Evolutionary conservation across 2,888 invertebrate species (phyloP).

Genomic region (Drosophila bunnanda): DNA sequence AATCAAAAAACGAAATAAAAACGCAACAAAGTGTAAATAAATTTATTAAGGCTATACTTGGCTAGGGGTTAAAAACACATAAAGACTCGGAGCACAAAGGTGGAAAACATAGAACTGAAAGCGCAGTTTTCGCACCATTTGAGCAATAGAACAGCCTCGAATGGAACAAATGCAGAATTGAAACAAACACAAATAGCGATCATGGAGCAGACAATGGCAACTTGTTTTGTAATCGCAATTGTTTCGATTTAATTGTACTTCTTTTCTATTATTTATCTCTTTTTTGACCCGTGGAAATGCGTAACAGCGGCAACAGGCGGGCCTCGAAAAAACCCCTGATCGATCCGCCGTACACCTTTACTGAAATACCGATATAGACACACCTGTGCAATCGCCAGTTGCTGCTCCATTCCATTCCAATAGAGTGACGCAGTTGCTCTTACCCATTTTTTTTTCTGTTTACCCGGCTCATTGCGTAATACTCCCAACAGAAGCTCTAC

Average conservation of each 20-base stretch:
- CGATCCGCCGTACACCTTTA: slow-evolving; percentile 6
- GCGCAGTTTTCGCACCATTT: slow-evolving; percentile 71
- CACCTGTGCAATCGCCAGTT: slow-evolving; percentile 67
- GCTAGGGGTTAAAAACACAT: slow-evolving; percentile 40
- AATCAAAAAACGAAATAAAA: slow-evolving; percentile 48
- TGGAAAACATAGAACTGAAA: slow-evolving; percentile 45
- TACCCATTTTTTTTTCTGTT: slow-evolving; percentile 36
- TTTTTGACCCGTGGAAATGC: slow-evolving; percentile 33
- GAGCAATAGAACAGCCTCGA: slow-evolving; percentile 31
- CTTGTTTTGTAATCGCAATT: slow-evolving; percentile 63
- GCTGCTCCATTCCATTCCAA: slow-evolving; percentile 39
- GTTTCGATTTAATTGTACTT: slow-evolving; percentile 62
- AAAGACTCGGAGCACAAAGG: slow-evolving; percentile 21
- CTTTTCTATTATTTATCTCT: slow-evolving; percentile 32
- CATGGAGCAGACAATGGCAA: slow-evolving; percentile 58
- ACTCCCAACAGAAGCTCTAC: slow-evolving; percentile 22
- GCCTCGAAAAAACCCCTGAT: slow-evolving; percentile 14
- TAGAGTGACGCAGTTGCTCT: slow-evolving; percentile 62
- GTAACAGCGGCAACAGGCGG: slow-evolving; percentile 40
- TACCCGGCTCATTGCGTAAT: slow-evolving; percentile 54
- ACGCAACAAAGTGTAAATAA: slow-evolving; percentile 76
- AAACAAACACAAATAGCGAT: slow-evolving; percentile 47
- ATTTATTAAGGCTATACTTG: slow-evolving; percentile 62
- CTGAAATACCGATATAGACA: slow-evolving; percentile 33
- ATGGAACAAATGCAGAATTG: slow-evolving; percentile 21